Evolutionary conservation across 2,113 vertebrate species (phyloP).

Genomic region (Cynoglossus semilaevis): DNA sequence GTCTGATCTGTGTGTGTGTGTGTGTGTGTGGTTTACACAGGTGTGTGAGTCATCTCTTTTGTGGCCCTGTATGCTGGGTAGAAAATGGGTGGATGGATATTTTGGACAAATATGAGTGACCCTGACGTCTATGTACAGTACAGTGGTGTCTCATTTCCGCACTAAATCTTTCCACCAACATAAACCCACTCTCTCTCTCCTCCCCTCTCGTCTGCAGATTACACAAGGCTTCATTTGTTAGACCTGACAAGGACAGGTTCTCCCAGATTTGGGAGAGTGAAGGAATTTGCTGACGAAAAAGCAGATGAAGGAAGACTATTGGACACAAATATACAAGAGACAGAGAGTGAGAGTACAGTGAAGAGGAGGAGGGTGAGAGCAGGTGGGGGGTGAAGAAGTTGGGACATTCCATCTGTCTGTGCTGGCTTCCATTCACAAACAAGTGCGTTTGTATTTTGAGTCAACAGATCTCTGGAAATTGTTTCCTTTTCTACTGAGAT

Average conservation of each 20-base stretch:
- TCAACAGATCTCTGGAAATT: conserved; percentile 54
- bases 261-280: conserved; percentile 23
- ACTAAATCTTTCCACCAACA: conserved; percentile 28
- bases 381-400: conserved; percentile 37
- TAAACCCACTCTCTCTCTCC: conserved; percentile 19
- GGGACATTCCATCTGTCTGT: conserved; percentile 55
- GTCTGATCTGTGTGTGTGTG: too few species aligned
- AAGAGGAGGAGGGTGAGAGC: conserved; percentile 20
- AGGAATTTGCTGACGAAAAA: conserved; percentile 38
- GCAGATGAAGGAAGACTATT: conserved; percentile 39
- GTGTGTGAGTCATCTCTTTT: too few species aligned
- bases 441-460: conserved; percentile 58
- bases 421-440: conserved; percentile 32
- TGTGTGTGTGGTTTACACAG: too few species aligned
- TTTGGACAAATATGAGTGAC: too few species aligned
- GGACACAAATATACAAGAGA: conserved; percentile 31
- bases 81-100: too few species aligned
- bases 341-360: conserved; percentile 16
- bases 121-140: too few species aligned
- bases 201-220: conserved; percentile 23
- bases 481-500: conserved; percentile 7
- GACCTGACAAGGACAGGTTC: conserved; percentile 28
- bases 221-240: conserved; percentile 33
- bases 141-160: background rate
- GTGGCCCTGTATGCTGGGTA: too few species aligned